Evolutionary conservation across 2,113 vertebrate genomes (phyloP), one percentile per base, ranked within the genome.

Genomic region (Ahaetulla prasina): DNA sequence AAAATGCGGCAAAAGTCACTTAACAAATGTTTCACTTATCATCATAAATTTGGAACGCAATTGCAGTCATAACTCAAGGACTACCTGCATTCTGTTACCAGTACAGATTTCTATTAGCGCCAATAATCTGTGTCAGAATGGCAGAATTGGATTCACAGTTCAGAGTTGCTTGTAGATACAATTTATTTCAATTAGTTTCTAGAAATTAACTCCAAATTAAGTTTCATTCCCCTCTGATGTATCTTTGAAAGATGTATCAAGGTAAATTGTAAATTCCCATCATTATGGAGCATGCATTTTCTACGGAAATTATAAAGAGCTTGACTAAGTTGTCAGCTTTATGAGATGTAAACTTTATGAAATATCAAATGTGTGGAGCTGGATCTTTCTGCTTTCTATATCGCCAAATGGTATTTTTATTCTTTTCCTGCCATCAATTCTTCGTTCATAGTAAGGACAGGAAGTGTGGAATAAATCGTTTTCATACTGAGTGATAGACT

Each of bases 191-290:
- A 54, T 92, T 91, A 86, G 55, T 60, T 88, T 87, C 23, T 45
- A 92, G 86, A 91, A 87, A 87, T 91, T 91, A 91, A 91, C 45
- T 91, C 85, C 63, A 87, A n/a, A 88, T 68, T 92, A 63, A 88
- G 50, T 30, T 92, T 88, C 60, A 92, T 74, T 88, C 80, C 60
- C 35, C 50, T 88, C 39, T 88, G 60, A 80, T 92, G 60, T 43
- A 88, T 80, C 49, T 92, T 54, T 80, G 60, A 50, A 88, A 88
- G 85, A 88, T 60, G 50, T 88, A 68, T 88, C 91, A 92, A 88
- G 14, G 25, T 88, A 88, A 88, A 88, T 88, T 88, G 91, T 53
- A 60, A 45, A 12, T 92, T 53, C 54, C 22, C 45, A 27, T 90
- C 54, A 91, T 87, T 91, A 57, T 80, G 60, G 86, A 30, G 53